Conservation (phyloP, 2,113 vertebrate genomes). For the Myocastor coypus region DNA sequence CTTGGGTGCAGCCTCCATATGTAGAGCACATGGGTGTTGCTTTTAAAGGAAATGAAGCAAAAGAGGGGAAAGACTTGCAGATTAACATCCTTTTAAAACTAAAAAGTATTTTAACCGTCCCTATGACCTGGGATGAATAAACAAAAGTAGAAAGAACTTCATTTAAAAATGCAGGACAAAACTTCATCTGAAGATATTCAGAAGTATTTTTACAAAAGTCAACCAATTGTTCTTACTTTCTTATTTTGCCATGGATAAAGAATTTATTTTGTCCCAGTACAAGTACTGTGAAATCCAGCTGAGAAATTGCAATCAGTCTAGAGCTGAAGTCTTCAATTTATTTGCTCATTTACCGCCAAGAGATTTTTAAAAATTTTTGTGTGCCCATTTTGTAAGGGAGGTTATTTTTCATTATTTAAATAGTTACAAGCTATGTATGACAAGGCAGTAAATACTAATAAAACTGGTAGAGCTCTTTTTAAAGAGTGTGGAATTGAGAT, state of each 20-base stretch:
- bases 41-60: slow-evolving; percentile 36
- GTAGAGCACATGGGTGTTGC: not conserved
- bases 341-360: not conserved
- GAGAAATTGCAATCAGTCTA: not conserved
- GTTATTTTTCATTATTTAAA: slow-evolving; percentile 40
- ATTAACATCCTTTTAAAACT: slow-evolving; percentile 46
- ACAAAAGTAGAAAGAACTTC: not conserved
- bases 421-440: not conserved
- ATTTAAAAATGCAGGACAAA: slow-evolving; percentile 16
- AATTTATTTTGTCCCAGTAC: not conserved
- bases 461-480: slow-evolving; percentile 39
- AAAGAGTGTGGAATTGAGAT: slow-evolving; percentile 13
- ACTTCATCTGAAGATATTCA: slow-evolving; percentile 28
- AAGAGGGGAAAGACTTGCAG: not conserved
- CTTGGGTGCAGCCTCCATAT: not conserved
- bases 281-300: not conserved
- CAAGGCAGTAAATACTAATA: slow-evolving; percentile 16
- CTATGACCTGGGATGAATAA: not conserved
- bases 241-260: not conserved
- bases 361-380: slow-evolving; percentile 24
- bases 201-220: not conserved
- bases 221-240: not conserved
- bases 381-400: slow-evolving; percentile 40
- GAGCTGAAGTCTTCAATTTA: not conserved
- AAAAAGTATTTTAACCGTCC: not conserved